phyloP scores from a whole-genome alignment of 2,113 vertebrate genomes.

The Synodontis membranacea region DNA sequence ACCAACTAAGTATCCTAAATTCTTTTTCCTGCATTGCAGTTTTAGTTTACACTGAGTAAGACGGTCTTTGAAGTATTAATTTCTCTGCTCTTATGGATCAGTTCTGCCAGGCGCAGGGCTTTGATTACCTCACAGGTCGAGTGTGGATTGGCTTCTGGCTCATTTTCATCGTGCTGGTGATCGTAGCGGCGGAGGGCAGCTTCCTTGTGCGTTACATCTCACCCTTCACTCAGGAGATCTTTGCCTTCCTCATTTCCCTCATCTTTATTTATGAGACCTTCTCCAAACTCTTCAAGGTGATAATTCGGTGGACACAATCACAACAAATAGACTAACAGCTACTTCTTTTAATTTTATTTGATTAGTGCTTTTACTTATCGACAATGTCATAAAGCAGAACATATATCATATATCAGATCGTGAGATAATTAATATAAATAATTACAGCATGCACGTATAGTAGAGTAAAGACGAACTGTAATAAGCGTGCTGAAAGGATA shows the following conservation, averaged over 20 bases:
- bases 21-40: not conserved
- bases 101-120: conserved; percentile 90
- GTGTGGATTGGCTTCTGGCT: conserved; percentile 99
- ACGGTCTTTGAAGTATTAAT: not conserved
- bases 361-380: not conserved
- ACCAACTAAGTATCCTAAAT: not conserved
- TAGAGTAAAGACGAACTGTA: not conserved
- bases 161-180: conserved; percentile 88
- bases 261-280: conserved; percentile 99
- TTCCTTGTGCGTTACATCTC: conserved; percentile 97
- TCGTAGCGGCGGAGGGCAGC: conserved; percentile 94
- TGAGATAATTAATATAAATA: not conserved
- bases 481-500: not conserved
- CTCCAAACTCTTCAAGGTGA: conserved; percentile 91
- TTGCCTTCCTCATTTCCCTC: conserved; percentile 96
- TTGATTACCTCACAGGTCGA: conserved; percentile 93
- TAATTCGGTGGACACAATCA: not conserved
- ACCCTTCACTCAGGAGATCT: conserved; percentile 98
- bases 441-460: not conserved
- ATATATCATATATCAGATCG: not conserved
- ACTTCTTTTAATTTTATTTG: not conserved
- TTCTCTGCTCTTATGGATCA: conserved; percentile 55
- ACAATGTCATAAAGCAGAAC: not conserved
- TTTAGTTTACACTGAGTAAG: not conserved
- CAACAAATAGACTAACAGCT: not conserved